Conservation (phyloP, 2,797 vertebrate species). For the Danio choprae region DNA sequence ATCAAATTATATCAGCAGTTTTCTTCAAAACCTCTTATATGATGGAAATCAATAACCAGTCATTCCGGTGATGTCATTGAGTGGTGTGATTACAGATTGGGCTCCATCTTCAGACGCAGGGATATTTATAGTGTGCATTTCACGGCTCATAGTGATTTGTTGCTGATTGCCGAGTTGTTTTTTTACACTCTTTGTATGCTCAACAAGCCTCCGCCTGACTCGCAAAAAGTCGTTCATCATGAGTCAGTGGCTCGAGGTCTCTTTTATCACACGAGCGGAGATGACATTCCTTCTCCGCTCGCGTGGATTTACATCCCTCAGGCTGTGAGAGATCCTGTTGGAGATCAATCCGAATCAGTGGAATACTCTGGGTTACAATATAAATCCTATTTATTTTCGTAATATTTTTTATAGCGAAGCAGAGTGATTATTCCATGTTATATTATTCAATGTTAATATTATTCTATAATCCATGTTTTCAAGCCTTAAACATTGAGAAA, state of each 20-base stretch:
- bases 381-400: not conserved
- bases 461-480: too few relatives aligned
- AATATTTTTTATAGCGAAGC: too few relatives aligned
- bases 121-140: conserved; percentile 42
- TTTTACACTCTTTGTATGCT: conserved; percentile 37
- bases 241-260: conserved; percentile 38
- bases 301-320: conserved; percentile 21
- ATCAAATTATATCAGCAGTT: not conserved
- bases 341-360: not conserved
- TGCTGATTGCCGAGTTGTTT: conserved; percentile 23
- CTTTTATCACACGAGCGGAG: conserved; percentile 32
- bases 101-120: conserved; percentile 7
- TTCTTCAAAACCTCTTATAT: not conserved
- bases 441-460: too few relatives aligned
- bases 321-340: not conserved
- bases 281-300: conserved; percentile 31
- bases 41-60: conserved; percentile 1
- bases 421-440: too few relatives aligned
- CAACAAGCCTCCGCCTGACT: conserved; percentile 33
- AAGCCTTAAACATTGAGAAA: too few relatives aligned
- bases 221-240: conserved; percentile 30
- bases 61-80: conserved; percentile 26
- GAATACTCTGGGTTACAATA: not conserved
- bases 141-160: conserved; percentile 38
- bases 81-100: not conserved